Percentiles rank a stretch among this genome's conserved stretches.
Evolutionary conservation across 1,140 invertebrate species (phyloP).

Genomic region (Saccostrea glomerata): DNA sequence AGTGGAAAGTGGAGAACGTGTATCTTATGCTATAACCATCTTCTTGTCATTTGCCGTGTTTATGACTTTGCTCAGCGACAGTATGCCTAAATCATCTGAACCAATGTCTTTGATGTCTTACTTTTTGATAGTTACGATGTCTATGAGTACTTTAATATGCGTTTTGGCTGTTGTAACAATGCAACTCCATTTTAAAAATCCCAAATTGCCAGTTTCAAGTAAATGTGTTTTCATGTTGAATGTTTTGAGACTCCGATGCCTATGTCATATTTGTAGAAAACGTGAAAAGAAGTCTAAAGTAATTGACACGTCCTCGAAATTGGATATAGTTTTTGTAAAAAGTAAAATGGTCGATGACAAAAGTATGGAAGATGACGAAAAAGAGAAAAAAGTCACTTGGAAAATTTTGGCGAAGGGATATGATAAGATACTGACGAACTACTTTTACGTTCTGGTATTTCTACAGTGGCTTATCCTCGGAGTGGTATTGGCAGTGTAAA

Average conservation of each 20-base stretch:
- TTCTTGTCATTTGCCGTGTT: constrained; percentile 67
- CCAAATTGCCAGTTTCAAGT: neutral
- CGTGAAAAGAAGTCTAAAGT: neutral
- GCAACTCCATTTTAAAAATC: constrained; percentile 4
- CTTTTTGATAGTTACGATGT: constrained; percentile 36
- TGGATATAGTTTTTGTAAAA: neutral
- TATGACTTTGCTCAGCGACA: constrained; percentile 64
- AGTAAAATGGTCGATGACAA: neutral
- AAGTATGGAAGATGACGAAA: neutral
- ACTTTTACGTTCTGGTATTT: neutral
- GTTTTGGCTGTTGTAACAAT: neutral
- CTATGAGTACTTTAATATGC: constrained; percentile 19
- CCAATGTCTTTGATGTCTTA: constrained; percentile 34
- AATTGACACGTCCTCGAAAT: neutral
- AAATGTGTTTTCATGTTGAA: neutral
- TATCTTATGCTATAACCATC: constrained; percentile 67
- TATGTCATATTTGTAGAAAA: neutral
- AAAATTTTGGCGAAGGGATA: neutral
- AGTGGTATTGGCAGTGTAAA: neutral
- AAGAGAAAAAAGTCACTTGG: neutral
- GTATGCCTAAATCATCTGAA: constrained; percentile 63
- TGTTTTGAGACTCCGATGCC: neutral
- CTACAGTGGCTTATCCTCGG: neutral
- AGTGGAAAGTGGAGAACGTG: constrained; percentile 65
- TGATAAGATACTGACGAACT: neutral